These are phyloP conservation scores for Prionchulus punctatus DNA, from an alignment of 2,888 invertebrate genomes.

Conservation along the genomic window DNA sequence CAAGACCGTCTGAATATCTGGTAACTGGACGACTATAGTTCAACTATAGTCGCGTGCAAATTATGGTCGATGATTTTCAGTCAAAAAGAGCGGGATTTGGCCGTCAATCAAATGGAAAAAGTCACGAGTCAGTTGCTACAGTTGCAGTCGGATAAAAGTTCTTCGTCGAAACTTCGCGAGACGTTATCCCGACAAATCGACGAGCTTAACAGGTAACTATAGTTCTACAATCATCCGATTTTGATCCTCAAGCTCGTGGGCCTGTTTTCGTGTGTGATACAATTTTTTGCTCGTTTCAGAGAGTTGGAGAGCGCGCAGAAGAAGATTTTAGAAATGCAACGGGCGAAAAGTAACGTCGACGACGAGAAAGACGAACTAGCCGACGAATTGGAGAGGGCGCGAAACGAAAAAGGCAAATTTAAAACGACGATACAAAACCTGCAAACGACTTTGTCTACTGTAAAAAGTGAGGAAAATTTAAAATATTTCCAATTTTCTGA, in stretches of 20 bases:
- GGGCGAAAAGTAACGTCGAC: background rate
- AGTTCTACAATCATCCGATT: no score
- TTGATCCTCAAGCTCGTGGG: background rate
- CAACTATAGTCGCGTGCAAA: no score
- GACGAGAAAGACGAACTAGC: background rate
- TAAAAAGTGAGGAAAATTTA: no score
- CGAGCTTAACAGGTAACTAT: background rate
- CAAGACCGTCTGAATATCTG: no score
- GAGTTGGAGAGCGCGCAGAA: background rate
- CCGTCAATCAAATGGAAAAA: background rate
- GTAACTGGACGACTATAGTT: no score
- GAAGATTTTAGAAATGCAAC: background rate
- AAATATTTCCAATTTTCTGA: no score
- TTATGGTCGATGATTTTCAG: background rate
- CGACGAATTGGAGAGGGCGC: slow-evolving; percentile 6
- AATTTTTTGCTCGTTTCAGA: background rate
- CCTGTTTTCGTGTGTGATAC: background rate
- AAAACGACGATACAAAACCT: slow-evolving; percentile 6
- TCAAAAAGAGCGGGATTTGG: background rate
- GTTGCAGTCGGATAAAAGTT: background rate
- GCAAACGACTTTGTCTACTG: no score
- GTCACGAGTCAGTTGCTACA: background rate
- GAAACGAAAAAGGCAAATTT: slow-evolving; percentile 3
- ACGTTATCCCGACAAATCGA: background rate
- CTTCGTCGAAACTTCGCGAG: background rate